Percentiles rank a stretch among this genome's conserved stretches.
These are phyloP conservation scores for Engystomops pustulosus DNA, from an alignment of 2,113 vertebrate genomes.

Conservation along the genomic window DNA sequence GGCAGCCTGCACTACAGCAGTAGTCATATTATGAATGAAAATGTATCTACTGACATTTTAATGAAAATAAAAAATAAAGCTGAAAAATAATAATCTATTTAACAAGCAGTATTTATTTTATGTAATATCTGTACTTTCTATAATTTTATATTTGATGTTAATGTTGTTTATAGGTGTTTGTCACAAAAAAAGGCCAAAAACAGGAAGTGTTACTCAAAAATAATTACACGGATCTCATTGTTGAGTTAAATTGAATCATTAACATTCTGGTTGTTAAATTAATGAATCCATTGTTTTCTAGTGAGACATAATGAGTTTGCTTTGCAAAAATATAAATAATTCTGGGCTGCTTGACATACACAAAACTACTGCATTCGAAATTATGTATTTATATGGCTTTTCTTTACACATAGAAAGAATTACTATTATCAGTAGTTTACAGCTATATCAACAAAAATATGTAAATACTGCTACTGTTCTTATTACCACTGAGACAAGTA, in stretches of 20 bases:
- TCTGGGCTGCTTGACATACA: not conserved
- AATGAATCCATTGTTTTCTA: not conserved
- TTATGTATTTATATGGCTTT: not conserved
- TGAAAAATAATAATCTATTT: too few species aligned
- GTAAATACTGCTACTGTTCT: too few species aligned
- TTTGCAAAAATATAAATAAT: not conserved
- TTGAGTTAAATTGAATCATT: constrained; percentile 1
- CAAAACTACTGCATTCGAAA: not conserved
- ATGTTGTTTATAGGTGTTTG: not conserved
- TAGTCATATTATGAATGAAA: too few species aligned
- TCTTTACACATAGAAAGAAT: too few species aligned
- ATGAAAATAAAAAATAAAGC: too few species aligned
- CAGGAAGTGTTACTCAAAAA: not conserved
- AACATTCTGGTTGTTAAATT: constrained; percentile 19
- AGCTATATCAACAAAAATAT: too few species aligned
- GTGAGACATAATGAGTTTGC: constrained; percentile 12
- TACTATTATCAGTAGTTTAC: too few species aligned
- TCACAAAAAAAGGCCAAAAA: not conserved
- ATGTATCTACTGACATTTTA: too few species aligned
- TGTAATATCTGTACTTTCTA: too few species aligned
- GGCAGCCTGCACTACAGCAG: too few species aligned
- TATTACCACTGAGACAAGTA: too few species aligned
- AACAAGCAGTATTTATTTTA: too few species aligned
- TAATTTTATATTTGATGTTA: not conserved
- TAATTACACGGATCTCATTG: not conserved